Percentiles rank a stretch among this genome's conserved stretches.
phyloP scores from a whole-genome alignment of 2,797 vertebrate species.

The Clarias platycephalus region DNA sequence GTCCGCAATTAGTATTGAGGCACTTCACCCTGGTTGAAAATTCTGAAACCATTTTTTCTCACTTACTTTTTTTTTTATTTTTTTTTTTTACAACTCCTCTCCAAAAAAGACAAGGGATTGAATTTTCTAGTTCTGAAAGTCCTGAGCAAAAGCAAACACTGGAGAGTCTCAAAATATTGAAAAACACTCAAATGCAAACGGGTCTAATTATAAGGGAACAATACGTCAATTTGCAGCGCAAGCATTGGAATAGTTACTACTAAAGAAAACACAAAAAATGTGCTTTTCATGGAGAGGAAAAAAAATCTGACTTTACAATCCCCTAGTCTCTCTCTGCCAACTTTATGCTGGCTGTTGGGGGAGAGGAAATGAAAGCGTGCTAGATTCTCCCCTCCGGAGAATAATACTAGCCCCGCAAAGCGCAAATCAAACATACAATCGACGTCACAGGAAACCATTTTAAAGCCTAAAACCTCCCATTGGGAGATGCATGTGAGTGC shows the following conservation, averaged over 20 bases:
- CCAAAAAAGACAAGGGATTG: conserved; percentile 12
- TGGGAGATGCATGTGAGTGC: conserved; percentile 81
- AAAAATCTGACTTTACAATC: conserved; percentile 80
- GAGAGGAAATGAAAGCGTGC: conserved; percentile 84
- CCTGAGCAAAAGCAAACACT: conserved; percentile 60
- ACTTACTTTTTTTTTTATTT: conserved; percentile 33
- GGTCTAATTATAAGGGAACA: conserved; percentile 72
- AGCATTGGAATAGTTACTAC: conserved; percentile 71
- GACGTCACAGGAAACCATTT: conserved; percentile 86
- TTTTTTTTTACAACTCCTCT: conserved; percentile 28
- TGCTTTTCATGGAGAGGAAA: conserved; percentile 69
- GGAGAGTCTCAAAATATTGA: conserved; percentile 57
- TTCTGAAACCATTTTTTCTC: conserved; percentile 59
- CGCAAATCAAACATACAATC: conserved; percentile 84
- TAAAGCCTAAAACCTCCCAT: conserved; percentile 83
- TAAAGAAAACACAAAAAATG: conserved; percentile 68
- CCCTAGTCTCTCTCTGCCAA: conserved; percentile 74
- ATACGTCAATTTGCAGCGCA: conserved; percentile 73
- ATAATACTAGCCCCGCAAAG: conserved; percentile 83
- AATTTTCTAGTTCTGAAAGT: conserved; percentile 39
- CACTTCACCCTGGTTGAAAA: conserved; percentile 58
- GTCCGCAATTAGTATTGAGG: conserved; percentile 69
- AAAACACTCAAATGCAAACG: conserved; percentile 56
- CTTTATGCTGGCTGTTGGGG: conserved; percentile 80
- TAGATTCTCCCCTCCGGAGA: conserved; percentile 81